Percentiles rank a stretch among this genome's conserved stretches.
These are phyloP conservation scores for Sebastes taczanowskii DNA, from an alignment of 2,797 vertebrate genomes.

Conservation along the genomic window DNA sequence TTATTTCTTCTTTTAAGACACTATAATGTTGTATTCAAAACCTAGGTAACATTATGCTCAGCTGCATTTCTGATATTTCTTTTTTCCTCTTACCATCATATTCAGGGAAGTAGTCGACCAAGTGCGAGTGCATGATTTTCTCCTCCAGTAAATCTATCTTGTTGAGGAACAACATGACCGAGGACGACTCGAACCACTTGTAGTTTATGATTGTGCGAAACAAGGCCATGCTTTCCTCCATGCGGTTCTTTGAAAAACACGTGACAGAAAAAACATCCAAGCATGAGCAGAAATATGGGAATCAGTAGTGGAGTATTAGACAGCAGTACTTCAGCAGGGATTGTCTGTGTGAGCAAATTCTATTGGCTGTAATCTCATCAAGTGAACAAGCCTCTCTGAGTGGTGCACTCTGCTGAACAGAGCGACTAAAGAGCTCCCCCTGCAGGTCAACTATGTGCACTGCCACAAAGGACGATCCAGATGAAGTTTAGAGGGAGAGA, in stretches of 20 bases:
- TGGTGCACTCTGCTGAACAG: slow-evolving; percentile 30
- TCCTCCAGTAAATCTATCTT: slow-evolving; percentile 83
- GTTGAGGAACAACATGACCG: slow-evolving; percentile 84
- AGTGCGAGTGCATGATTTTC: slow-evolving; percentile 83
- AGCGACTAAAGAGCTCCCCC: slow-evolving; percentile 79
- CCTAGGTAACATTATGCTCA: not conserved
- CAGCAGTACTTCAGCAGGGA: slow-evolving; percentile 17
- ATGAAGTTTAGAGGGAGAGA: slow-evolving; percentile 1
- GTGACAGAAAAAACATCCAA: not conserved
- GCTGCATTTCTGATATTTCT: not conserved
- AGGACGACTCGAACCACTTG: slow-evolving; percentile 79
- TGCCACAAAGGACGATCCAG: slow-evolving; percentile 28
- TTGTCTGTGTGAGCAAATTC: slow-evolving; percentile 48
- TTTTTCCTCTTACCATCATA: slow-evolving; percentile 74
- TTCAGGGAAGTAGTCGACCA: slow-evolving; percentile 84
- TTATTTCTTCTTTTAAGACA: not conserved
- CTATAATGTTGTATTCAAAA: not conserved
- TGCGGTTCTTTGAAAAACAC: slow-evolving; percentile 73
- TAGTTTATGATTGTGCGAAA: slow-evolving; percentile 82
- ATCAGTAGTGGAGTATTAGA: not conserved
- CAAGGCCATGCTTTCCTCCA: slow-evolving; percentile 84
- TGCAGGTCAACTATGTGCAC: slow-evolving; percentile 58
- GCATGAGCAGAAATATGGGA: slow-evolving; percentile 5
- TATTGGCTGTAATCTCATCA: slow-evolving; percentile 47
- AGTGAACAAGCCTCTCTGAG: slow-evolving; percentile 29